phyloP scores from a whole-genome alignment of 2,888 invertebrate genomes.

The Seladonia tumulorum region DNA sequence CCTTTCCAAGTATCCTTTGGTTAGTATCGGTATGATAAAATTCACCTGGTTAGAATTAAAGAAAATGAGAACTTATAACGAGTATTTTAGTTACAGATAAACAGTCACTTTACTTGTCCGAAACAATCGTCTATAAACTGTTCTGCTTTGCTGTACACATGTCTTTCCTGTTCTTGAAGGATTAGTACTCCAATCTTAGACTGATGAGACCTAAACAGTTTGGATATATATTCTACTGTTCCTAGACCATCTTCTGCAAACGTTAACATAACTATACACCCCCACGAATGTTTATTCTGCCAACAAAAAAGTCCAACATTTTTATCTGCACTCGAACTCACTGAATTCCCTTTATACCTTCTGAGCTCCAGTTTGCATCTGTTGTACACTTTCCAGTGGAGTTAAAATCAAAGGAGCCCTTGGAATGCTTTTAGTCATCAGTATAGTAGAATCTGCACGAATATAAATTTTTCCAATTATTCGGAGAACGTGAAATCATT shows the following conservation, averaged over 20 bases:
- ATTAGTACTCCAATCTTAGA: conserved; percentile 83
- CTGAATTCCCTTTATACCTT: conserved; percentile 47
- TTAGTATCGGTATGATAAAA: conserved; percentile 86
- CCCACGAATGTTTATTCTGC: conserved; percentile 66
- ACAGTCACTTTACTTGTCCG: conserved; percentile 84
- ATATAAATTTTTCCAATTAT: neutral
- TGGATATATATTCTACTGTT: conserved; percentile 85
- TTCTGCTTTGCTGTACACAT: conserved; percentile 86
- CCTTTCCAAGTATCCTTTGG: conserved; percentile 85
- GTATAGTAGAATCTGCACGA: conserved; percentile 49
- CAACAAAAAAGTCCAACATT: neutral
- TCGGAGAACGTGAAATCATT: neutral
- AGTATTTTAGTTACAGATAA: neutral
- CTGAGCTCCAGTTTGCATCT: neutral
- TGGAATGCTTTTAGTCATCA: conserved; percentile 67
- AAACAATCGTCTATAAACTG: conserved; percentile 86
- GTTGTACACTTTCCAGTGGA: conserved; percentile 42
- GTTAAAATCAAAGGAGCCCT: conserved; percentile 75
- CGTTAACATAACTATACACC: conserved; percentile 84
- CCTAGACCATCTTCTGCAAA: conserved; percentile 86
- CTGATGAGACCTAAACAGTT: conserved; percentile 82
- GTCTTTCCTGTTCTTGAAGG: conserved; percentile 85
- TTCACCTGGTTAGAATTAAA: conserved; percentile 84
- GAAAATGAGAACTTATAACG: conserved; percentile 8
- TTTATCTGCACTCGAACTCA: neutral